phyloP scores from a whole-genome alignment of 2,797 vertebrate genomes.

The Caiman crocodilus region DNA sequence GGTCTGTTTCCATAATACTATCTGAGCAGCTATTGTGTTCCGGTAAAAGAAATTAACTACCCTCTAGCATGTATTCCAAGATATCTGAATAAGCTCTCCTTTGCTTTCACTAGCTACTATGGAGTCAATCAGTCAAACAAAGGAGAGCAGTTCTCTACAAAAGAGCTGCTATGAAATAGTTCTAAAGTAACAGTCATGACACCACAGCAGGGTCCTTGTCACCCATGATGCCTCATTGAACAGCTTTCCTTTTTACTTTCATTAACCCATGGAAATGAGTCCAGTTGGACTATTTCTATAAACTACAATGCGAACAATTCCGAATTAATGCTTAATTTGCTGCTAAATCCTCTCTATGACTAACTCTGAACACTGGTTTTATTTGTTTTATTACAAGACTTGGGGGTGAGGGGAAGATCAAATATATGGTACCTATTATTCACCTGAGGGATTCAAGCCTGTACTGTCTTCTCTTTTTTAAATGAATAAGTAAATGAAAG shows the following conservation, averaged over 20 bases:
- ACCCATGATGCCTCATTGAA: background rate
- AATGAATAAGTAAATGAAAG: background rate
- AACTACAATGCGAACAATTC: background rate
- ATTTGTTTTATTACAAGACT: background rate
- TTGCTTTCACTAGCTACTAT: background rate
- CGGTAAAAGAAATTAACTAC: background rate
- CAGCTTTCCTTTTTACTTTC: background rate
- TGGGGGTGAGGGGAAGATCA: background rate
- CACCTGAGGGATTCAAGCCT: background rate
- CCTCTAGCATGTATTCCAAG: background rate
- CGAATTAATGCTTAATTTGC: background rate
- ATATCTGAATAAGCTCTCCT: background rate
- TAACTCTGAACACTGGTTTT: background rate
- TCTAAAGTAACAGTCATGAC: background rate
- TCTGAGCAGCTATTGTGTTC: background rate
- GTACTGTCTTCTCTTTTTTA: background rate
- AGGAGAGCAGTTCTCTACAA: background rate
- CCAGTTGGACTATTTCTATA: background rate
- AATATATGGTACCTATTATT: background rate
- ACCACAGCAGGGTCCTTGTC: background rate
- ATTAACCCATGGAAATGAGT: background rate
- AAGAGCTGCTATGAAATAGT: background rate
- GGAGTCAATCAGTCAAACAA: slow-evolving; percentile 10
- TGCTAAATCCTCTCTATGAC: background rate
- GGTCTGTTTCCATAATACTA: slow-evolving; percentile 1